Base-by-base conservation (phyloP, 2,888 invertebrate species). In the Lagria hirta region DNA sequence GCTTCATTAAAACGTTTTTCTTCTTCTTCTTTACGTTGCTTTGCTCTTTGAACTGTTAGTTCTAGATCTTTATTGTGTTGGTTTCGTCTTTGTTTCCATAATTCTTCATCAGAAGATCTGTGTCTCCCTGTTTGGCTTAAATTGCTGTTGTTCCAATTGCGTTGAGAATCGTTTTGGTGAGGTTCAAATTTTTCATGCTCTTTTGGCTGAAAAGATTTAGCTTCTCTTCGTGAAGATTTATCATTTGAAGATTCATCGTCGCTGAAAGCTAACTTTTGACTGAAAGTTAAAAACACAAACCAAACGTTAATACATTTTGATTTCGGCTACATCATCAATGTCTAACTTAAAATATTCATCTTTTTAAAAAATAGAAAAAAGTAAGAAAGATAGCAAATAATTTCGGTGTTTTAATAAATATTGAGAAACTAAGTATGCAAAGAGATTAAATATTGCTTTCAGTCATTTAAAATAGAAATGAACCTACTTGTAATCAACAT, bases 191-290 rank as follows among this genome's bases (percentile, higher is more conserved):
- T 70, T 52, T 57, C 51, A 17, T 49, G 38, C 61, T 65, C 49
- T 53, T 63, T 30, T 61, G 63, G 47, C 59, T 64, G 52, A 1
- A 23, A 20, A n/a, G 40, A 17, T 33, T 30, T 36, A 8, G 15
- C 29, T 16, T 44, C 46, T 38, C 38, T 32, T 36, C 24, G 29
- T 33, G 45, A 20, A 1, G 51, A 50, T 41, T 44, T 57, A 17
- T 52, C 57, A 4, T 10, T 21, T 35, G 63, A 61, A 5, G 75
- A 75, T 71, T 95, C 95, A 62, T 94, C 94, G 73, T 96, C 95
- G 65, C 94, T 94, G 73, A 95, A 96, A 55, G 89, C 86, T 66
- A 96, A 74, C 72, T 93, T 94, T 75, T 93, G 90, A 76, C 84
- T 85, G 73, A 28, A 48, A 48, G 17, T 18, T 23, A 17, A 13